Evolutionary conservation across 2,113 vertebrate species (phyloP), one percentile per base, ranked within the genome.

Genomic region (Osmerus mordax): DNA sequence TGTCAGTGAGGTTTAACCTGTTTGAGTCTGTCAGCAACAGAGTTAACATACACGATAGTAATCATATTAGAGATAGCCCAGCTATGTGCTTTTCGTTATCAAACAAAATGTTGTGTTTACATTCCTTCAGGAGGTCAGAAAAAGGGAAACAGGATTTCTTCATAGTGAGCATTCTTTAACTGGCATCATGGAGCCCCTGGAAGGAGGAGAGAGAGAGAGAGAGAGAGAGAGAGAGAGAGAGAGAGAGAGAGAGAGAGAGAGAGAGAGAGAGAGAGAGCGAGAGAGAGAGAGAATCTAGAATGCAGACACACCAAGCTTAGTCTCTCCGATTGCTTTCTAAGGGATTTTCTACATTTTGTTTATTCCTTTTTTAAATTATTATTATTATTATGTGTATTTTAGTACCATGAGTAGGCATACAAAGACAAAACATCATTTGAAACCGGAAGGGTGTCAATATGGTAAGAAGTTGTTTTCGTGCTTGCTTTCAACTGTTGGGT

Each of bases 101-200:
- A 70, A 69, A 71, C 28, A n/a, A 78, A 71, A 59, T 14, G 69
- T 59, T 70, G 2, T 71, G 47, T 76, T 82, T 56, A 77, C 70
- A 15, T 79, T 84, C 71, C 72, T 78, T 56, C n/a, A 70, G 75
- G 76, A 78, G 66, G 36, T 83, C 83, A 85, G 58, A 76, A 81
- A 83, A 83, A 80, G 77, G 58, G 69, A 79, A 82, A 87, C 83
- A 70, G 32, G 77, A 84, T 89, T 89, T 78, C 65, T 86, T 74
- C 65, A 60, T 76, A n/a, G 19, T 72, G 29, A 75, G 51, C 71
- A 68, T 63, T 74, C 79, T 64, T 68, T 65, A 73, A 75, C 51
- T 41, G 67, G 61, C 58, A 71, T 69, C 19, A 3, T 11, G 12
- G 4, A 69, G 70, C 19, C 41, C 53, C 75, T 76, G 53, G 36